Evolutionary conservation across 2,113 vertebrate genomes (phyloP).

Genomic region (Urocynchramus pylzowi): DNA sequence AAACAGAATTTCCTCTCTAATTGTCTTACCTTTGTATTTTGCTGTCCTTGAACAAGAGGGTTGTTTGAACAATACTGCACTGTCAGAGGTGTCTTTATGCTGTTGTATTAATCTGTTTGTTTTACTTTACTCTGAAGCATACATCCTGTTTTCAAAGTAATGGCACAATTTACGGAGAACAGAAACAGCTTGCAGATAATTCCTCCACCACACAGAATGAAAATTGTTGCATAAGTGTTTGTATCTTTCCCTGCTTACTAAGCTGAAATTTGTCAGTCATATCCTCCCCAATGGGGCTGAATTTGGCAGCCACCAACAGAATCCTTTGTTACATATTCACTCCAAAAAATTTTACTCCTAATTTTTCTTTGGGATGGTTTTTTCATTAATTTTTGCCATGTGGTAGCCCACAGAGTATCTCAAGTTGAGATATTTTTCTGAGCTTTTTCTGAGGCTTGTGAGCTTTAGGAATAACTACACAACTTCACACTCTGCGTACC

Average conservation of each 20-base stretch:
- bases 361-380: background rate
- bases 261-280: background rate
- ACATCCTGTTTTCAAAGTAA: constrained; percentile 17
- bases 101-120: background rate
- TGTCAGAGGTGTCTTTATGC: background rate
- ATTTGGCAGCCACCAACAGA: background rate
- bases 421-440: background rate
- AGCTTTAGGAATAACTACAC: background rate
- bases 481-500: background rate
- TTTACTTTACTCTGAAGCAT: background rate
- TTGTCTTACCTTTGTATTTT: background rate
- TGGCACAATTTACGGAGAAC: background rate
- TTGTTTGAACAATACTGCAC: background rate
- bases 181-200: background rate
- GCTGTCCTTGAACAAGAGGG: background rate
- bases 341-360: background rate
- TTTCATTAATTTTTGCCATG: background rate
- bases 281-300: background rate
- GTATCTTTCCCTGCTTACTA: background rate
- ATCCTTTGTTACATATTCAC: background rate
- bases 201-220: background rate
- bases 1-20: background rate
- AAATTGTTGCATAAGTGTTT: background rate
- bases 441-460: background rate
- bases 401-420: background rate